Percentiles rank a stretch among this genome's conserved stretches.
Conservation (phyloP, 2,113 vertebrate genomes). For the Pygoscelis antarcticus region DNA sequence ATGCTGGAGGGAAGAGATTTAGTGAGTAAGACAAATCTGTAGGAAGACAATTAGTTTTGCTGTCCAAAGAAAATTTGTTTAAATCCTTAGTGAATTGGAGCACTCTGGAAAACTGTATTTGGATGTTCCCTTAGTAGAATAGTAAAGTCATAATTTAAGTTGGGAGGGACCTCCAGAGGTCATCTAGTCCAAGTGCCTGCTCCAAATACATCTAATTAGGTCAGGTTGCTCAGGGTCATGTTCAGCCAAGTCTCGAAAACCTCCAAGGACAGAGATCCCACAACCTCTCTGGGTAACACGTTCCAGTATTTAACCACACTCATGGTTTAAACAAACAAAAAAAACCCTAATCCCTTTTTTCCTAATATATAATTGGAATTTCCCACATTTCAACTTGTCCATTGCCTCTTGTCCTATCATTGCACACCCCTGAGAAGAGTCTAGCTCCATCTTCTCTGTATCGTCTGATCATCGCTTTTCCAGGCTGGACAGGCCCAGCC, state of each 20-base stretch:
- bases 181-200: not conserved
- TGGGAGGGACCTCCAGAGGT: not conserved
- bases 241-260: not conserved
- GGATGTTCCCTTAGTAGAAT: not conserved
- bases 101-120: not conserved
- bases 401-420: not conserved
- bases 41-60: not conserved
- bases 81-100: not conserved
- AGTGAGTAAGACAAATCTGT: not conserved
- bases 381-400: not conserved
- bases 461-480: not conserved
- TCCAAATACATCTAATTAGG: not conserved
- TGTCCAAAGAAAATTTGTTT: not conserved
- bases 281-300: not conserved
- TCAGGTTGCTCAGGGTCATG: not conserved
- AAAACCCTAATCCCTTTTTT: rapidly evolving
- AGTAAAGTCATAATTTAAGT: not conserved
- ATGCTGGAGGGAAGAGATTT: not conserved
- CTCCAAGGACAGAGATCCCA: not conserved
- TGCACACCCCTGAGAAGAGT: not conserved
- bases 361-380: not conserved
- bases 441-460: not conserved
- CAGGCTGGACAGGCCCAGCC: not conserved
- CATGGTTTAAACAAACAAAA: not conserved
- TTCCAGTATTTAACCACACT: not conserved